Evolutionary conservation across 2,797 vertebrate species (phyloP), one percentile per base, ranked within the genome.

Genomic region (Astyanax mexicanus): DNA sequence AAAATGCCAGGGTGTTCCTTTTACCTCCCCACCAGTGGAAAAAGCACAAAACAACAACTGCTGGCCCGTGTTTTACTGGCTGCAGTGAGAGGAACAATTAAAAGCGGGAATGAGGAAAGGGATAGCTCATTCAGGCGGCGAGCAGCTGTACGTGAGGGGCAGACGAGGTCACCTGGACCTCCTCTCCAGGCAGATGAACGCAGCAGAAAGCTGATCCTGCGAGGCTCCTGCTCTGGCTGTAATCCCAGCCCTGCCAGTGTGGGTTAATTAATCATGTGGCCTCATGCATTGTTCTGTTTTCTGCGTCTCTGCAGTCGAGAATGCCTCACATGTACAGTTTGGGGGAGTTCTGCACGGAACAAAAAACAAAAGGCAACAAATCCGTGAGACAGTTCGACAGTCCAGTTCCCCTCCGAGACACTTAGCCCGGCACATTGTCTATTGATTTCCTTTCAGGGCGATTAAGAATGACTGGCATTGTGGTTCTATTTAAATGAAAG

Each of bases 381-480:
- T 69, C 64, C 6, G 80, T 23, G 55, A 60, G 70, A 66, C 58
- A 60, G 60, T 19, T 17, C 49, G 49, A 69, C 64, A n/a, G 42
- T 68, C 55, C 40, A 25, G 19, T 69, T 61, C 27, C 61, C 69
- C 54, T 62, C 54, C 6, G 54, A 69, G 57, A 61, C 68, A 69
- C 64, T 75, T 62, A 77, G 68, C 54, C 65, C 40, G 10, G 61
- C 13, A 60, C 72, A 64, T 69, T 70, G 57, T 54, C 51, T 60
- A 85, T 83, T 65, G 71, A 78, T 80, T 87, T 86, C 69, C 58
- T 71, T 80, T 83, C 77, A 60, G 47, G 21, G 49, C 54, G 77
- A 86, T 77, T 71, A 80, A 79, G 76, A 79, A 69, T 75, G 78
- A 83, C 79, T 45, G 73, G 25, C 40, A 66, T 62, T 64, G 37